Conservation (phyloP, 2,113 vertebrate species). For the Sciurus niger region DNA sequence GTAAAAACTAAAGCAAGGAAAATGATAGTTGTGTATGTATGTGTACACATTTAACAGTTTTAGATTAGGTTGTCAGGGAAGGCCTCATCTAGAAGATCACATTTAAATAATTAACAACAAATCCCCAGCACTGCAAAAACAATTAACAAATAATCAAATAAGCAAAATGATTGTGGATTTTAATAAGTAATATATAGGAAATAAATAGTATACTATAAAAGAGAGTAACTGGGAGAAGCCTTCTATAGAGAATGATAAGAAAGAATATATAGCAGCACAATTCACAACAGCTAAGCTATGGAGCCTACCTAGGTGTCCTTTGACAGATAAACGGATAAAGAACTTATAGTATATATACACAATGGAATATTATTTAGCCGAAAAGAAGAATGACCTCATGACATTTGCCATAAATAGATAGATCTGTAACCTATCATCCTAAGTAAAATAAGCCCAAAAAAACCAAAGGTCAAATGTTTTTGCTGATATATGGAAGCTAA, state of each 20-base stretch:
- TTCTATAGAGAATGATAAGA: background rate
- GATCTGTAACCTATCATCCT: too few relatives aligned
- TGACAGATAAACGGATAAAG: too few relatives aligned
- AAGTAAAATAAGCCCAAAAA: too few relatives aligned
- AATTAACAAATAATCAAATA: background rate
- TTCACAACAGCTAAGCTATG: too few relatives aligned
- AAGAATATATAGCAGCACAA: background rate
- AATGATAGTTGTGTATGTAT: background rate
- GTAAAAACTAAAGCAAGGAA: slow-evolving; percentile 27
- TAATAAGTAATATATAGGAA: background rate
- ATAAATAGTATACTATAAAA: slow-evolving; percentile 20
- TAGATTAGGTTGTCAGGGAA: background rate
- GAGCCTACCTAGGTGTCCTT: too few relatives aligned
- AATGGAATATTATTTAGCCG: too few relatives aligned
- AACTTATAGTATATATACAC: too few relatives aligned
- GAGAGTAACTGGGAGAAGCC: background rate
- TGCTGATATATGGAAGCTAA: too few relatives aligned
- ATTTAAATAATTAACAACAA: slow-evolving; percentile 22
- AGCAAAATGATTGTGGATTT: background rate
- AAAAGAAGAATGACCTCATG: too few relatives aligned
- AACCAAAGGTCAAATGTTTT: too few relatives aligned
- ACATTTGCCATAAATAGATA: too few relatives aligned
- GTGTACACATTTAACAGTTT: background rate
- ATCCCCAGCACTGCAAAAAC: background rate
- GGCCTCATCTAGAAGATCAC: background rate